Evolutionary conservation across 2,113 vertebrate species (phyloP), one percentile per base, ranked within the genome.

Genomic region (Colinus virginianus): DNA sequence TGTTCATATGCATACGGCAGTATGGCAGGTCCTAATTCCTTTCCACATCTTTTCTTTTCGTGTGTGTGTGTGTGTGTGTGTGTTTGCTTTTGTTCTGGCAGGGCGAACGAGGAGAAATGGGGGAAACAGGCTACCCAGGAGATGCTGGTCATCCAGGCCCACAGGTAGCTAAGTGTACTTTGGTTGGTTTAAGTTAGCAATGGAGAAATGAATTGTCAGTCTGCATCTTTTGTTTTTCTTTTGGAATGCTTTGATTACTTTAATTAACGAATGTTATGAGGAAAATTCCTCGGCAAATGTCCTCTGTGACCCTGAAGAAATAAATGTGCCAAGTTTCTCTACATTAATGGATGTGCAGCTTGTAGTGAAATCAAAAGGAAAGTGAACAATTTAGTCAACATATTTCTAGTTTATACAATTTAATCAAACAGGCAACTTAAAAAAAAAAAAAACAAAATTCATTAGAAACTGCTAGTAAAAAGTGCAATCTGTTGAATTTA

Each of bases 61-160:
- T 2, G 11, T 14, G 59, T 76, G 36, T 36, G 36, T 36, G 3
- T 3, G 11, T 14, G 59, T 76, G 46, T 49, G 48, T 49, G 48
- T 49, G 26, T 55, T 75, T 69, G 7, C 67, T 34, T 84, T 80
- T n/a, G 3, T 90, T 90, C 80, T 91, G 74, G 36, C 79, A 98
- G 98, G 97, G 97, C 88, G 38, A 90, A 11, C 61, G 4, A 75
- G 97, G 97, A 94, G 72, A 94, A 69, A 14, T 74, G 4, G 96
- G 97, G 9, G 92, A 93, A 69, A 58, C 3, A 20, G 97, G 97
- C 36, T 86, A 77, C 78, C 75, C 38, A 61, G 98, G 97, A 91
- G 69, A 94, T n/a, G 40, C 22, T 46, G 97, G 97, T 59, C 34
- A 78, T 68, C 96, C 87, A 82, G 96, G 97, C 23, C 63, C 92